Evolutionary conservation across 2,113 vertebrate genomes (phyloP).

Genomic region (Clarias macrocephalus): DNA sequence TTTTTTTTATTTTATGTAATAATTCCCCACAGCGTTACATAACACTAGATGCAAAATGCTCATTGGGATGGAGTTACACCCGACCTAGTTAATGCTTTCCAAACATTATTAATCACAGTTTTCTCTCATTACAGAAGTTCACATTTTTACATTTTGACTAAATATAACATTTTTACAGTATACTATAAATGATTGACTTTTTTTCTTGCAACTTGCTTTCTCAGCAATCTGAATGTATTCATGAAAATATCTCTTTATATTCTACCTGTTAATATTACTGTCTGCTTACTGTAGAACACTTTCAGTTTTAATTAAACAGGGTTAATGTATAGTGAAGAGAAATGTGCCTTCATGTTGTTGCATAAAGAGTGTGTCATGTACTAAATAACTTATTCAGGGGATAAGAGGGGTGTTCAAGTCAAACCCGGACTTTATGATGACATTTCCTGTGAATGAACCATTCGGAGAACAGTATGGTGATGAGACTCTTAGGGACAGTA

Average conservation of each 20-base stretch:
- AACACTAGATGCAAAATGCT: neutral
- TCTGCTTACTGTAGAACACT: neutral
- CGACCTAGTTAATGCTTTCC: neutral
- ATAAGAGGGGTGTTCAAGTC: too few species aligned
- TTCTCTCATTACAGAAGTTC: neutral
- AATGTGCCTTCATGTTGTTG: neutral
- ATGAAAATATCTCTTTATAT: constrained; percentile 10
- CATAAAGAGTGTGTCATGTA: neutral
- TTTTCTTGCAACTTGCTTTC: neutral
- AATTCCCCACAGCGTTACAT: constrained; percentile 21
- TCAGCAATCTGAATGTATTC: neutral
- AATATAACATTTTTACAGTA: neutral
- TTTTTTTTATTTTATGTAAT: neutral
- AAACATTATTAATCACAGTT: neutral
- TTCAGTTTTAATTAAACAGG: neutral
- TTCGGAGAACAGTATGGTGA: too few species aligned
- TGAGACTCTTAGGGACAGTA: too few species aligned
- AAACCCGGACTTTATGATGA: too few species aligned
- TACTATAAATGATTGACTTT: too few species aligned
- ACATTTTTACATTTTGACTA: neutral
- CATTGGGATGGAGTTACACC: neutral
- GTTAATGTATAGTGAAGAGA: neutral
- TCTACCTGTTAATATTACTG: neutral
- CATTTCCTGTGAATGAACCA: too few species aligned
- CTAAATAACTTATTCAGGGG: neutral